Evolutionary conservation across 2,888 invertebrate genomes (phyloP), one percentile per base, ranked within the genome.

Genomic region (Laspeyria flexula): DNA sequence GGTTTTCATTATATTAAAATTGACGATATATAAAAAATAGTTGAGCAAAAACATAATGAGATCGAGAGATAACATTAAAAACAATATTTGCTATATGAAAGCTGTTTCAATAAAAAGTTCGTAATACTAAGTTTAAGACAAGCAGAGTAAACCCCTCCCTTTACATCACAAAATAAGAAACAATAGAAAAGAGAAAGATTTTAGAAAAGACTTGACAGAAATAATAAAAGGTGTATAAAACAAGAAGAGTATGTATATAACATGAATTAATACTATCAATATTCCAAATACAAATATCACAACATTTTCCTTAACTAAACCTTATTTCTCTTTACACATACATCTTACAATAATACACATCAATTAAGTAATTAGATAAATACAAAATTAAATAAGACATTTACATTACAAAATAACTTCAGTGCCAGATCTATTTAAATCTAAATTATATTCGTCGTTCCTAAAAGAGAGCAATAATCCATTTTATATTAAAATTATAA

Each of bases 261-360:
- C 48, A 38, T 55, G 52, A 61, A 65, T 64, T 55, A 81, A 75
- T 68, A 77, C 81, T 85, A 86, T 83, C 75, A 90, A 90, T 92
- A 92, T 92, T 92, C 92, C 92, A 92, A 85, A 89, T 92, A 92
- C 92, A 92, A 92, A 91, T 92, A 92, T 92, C 92, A 92, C 92
- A 90, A 90, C 88, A 91, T 90, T 91, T 88, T 81, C 79, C 89
- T 90, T 90, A 90, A 66, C 64, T 78, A 82, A 71, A 72, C 78
- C 80, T 85, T 86, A 85, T 73, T 75, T 83, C 78, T 88, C 83
- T 90, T 90, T 90, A 90, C 87, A 91, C 76, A 86, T 87, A 87
- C 73, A 82, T 78, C 84, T 86, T 86, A 88, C 62, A 71, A 60
- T 80, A 82, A 74, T 88, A 88, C 80, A 89, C 88, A 89, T 85